These are phyloP conservation scores for Glyphotaelius pellucidus DNA, from an alignment of 2,888 invertebrate species.

Conservation along the genomic window DNA sequence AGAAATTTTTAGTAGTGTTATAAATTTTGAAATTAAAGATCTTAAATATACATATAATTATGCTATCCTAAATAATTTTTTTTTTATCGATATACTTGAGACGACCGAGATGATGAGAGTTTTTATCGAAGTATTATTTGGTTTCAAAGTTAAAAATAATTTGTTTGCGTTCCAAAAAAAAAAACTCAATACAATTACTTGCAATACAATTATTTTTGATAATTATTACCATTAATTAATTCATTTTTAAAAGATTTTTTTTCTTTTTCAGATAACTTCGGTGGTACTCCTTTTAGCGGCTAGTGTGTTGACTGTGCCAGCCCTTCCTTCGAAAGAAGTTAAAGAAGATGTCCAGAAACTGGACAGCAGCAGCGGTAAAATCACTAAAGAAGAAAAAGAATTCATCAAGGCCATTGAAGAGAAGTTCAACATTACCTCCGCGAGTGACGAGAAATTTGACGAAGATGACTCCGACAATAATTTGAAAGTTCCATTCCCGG, in stretches of 20 bases:
- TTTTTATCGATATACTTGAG: too few species aligned
- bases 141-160: too few species aligned
- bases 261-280: slow-evolving; percentile 51
- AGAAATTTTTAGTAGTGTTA: too few species aligned
- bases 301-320: slow-evolving; percentile 34
- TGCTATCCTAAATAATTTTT: too few species aligned
- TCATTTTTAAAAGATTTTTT: background rate
- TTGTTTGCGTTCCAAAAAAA: too few species aligned
- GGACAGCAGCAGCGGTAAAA: slow-evolving; percentile 68
- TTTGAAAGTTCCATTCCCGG: slow-evolving; percentile 72
- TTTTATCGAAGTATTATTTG: too few species aligned
- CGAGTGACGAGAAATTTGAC: slow-evolving; percentile 67
- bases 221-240: too few species aligned
- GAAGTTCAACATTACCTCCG: slow-evolving; percentile 73
- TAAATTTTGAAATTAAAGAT: too few species aligned
- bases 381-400: slow-evolving; percentile 74
- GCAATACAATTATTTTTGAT: too few species aligned
- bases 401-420: slow-evolving; percentile 76
- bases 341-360: slow-evolving; percentile 40
- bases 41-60: too few species aligned
- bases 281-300: slow-evolving; percentile 32
- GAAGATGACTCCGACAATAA: slow-evolving; percentile 63
- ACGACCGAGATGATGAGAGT: too few species aligned
- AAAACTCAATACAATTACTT: too few species aligned
- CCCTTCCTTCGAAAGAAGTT: slow-evolving; percentile 37